Evolutionary conservation across 2,888 invertebrate species (phyloP).

Genomic region (Dicranocentrus wangi): DNA sequence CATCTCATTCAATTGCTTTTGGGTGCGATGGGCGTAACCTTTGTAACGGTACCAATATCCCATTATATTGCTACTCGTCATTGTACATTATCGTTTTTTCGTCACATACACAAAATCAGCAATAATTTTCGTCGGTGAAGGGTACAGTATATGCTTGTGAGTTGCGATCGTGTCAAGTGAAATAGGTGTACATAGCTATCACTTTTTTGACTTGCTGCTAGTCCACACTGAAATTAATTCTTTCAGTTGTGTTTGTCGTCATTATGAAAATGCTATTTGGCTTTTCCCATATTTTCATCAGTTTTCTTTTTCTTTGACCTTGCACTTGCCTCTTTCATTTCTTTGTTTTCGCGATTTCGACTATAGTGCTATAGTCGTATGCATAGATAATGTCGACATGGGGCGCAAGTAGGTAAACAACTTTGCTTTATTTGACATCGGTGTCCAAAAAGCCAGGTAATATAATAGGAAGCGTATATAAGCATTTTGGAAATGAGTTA

Average conservation of each 20-base stretch:
- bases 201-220: background rate
- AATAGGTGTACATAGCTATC: background rate
- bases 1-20: constrained; percentile 4
- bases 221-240: constrained; percentile 4
- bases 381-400: too few species aligned
- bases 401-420: background rate
- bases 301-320: constrained; percentile 13
- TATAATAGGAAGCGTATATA: too few species aligned
- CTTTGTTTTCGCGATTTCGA: too few species aligned
- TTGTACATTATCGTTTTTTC: constrained; percentile 41
- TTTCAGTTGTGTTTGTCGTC: background rate
- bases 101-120: constrained; percentile 7
- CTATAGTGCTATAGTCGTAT: too few species aligned
- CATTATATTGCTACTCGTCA: constrained; percentile 20
- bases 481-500: too few species aligned
- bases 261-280: background rate
- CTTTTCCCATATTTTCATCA: constrained; percentile 2
- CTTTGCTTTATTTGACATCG: background rate
- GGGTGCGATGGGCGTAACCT: constrained; percentile 35
- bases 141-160: too few species aligned
- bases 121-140: background rate
- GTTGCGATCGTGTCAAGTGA: background rate
- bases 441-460: too few species aligned
- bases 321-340: background rate
- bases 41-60: constrained; percentile 39